Evolutionary conservation across 2,888 invertebrate genomes (phyloP), one percentile per base, ranked within the genome.

Genomic region (Agriopis aurantiaria): DNA sequence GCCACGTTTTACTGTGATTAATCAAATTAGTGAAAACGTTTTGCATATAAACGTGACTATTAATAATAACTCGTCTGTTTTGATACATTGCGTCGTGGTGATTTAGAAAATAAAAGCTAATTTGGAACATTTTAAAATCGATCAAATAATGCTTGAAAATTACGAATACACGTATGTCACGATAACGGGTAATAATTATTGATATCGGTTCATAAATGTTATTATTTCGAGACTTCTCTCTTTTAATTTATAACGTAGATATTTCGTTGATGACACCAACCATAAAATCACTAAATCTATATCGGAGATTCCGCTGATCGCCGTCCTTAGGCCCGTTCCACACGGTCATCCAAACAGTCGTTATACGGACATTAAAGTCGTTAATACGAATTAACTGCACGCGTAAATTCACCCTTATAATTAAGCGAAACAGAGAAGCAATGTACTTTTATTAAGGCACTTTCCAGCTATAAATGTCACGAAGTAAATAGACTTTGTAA

Each of bases 361-460:
- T 80, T 78, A 75, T 65, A 49, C 71, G 75, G 65, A 74, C 81
- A 80, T 83, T 84, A 78, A 76, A 82, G 82, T 77, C 82, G 75
- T 84, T 84, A 80, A 78, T 83, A 78, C 79, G 75, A 80, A 84
- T 83, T 82, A 83, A 77, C 79, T 68, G 75, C 68, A 76, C 76
- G 73, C 70, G 74, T 75, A 75, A 78, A 79, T 75, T 80, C 80
- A 75, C 78, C 79, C 79, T 75, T 79, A 76, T 83, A 86, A 85
- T 87, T 82, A 84, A 84, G 78, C 79, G 74, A 75, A 72, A 67
- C 77, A 74, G 74, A 81, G 80, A 77, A 80, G 78, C 80, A 79
- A 84, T 81, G 82, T 83, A 80, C 84, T 85, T 88, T 88, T 87
- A 85, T 87, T 80, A 82, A 77, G 78, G 84, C 77, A 82, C 80